phyloP scores from a whole-genome alignment of 2,888 invertebrate genomes.

The Spilarctia lutea region DNA sequence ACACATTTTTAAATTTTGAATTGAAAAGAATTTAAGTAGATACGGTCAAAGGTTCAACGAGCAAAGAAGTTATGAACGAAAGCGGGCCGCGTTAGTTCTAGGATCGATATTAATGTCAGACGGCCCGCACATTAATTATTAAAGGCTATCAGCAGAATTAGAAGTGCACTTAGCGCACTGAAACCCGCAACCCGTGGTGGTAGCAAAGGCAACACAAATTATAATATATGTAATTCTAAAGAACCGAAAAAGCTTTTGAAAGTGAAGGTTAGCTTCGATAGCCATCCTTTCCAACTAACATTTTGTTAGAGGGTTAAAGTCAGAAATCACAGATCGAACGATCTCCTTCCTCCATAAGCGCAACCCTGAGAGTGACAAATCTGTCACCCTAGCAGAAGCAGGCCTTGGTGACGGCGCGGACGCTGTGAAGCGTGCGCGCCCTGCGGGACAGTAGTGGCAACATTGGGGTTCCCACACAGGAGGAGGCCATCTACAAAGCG shows the following conservation, averaged over 20 bases:
- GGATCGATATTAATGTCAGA: slow-evolving; percentile 52
- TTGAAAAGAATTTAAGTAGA: slow-evolving; percentile 34
- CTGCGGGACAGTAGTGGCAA: no score
- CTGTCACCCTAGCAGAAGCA: no score
- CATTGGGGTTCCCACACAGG: no score
- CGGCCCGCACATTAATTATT: slow-evolving; percentile 49
- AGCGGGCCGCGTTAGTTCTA: slow-evolving; percentile 44
- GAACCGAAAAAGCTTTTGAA: not conserved
- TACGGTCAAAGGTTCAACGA: slow-evolving; percentile 33
- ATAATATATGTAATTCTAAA: not conserved
- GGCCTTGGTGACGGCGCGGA: no score
- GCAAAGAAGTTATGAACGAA: slow-evolving; percentile 46
- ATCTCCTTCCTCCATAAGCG: no score
- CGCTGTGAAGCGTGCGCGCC: no score
- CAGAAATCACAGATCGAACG: no score
- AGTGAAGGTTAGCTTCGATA: no score
- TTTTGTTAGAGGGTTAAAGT: no score
- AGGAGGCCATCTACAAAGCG: no score
- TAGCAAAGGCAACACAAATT: not conserved
- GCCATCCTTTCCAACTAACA: no score
- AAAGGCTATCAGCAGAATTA: slow-evolving; percentile 49
- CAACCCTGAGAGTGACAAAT: no score
- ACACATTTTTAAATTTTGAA: slow-evolving; percentile 27
- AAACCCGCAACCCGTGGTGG: slow-evolving; percentile 25
- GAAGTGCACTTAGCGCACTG: slow-evolving; percentile 46